Base-by-base conservation (phyloP, 2,888 invertebrate species). In the Megalurothrips usitatus region DNA sequence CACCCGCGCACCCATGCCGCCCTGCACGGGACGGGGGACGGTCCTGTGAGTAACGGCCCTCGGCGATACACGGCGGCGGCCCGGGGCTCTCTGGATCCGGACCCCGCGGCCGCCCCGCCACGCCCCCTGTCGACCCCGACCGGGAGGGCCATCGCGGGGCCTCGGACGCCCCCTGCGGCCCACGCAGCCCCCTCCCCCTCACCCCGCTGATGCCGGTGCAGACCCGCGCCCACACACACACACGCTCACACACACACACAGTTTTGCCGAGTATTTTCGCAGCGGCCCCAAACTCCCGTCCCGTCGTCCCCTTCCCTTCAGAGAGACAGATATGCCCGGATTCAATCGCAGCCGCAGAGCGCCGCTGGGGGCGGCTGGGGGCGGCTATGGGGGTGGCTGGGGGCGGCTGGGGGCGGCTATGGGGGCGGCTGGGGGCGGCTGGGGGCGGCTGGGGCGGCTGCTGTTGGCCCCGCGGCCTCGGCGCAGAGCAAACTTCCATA, bases 281-380 rank as follows among this genome's bases (percentile, higher is more conserved):
- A 9, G 12, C 26, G 9, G n/a, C 68, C 23, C 23, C 26, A 12
- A 26, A 75, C 68, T 75, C 9, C 68, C 68, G 26, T 12, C 12
- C n/a, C 68, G 23, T n/a, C 58, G 26, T 26, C 26, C 26, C 68
- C 68, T 12, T 75, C 26, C 34, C 34, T 43, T 43, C 34, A 4
- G 34, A 43, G 34, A 43, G 34, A 43, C 68, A 75, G 68, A 75
- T 75, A 75, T 75, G 68, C 68, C 12, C 68, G 68, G 68, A 75
- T 75, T 75, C 23, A 75, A 75, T 75, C 68, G 68, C 23, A 26
- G 12, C 68, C 68, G 26, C 26, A 11, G 68, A 75, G 14, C 58
- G 58, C 52, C 19, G 52, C 52, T 9, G 14, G 52, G 52, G 17
- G 17, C 58, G 14, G 58, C 6, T 0, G 58, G 58, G 17, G 58